phyloP scores from a whole-genome alignment of 2,888 invertebrate species.

The Ypsolopha sequella region DNA sequence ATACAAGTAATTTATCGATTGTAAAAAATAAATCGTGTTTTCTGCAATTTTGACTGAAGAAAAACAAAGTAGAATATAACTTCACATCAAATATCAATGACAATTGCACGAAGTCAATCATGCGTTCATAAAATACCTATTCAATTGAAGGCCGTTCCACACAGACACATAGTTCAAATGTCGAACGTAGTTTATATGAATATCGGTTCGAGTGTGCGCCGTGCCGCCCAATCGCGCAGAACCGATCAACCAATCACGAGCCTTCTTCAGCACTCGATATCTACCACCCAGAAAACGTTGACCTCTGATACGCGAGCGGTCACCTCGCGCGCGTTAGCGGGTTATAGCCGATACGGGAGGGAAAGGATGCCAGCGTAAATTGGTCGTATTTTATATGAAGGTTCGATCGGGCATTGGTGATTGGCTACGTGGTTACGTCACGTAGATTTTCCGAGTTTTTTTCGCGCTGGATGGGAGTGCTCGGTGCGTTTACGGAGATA shows the following conservation, averaged over 20 bases:
- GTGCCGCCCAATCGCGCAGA: slow-evolving; percentile 62
- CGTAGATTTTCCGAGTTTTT: slow-evolving; percentile 60
- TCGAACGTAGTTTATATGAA: slow-evolving; percentile 36
- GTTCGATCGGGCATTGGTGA: slow-evolving; percentile 63
- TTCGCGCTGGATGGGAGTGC: slow-evolving; percentile 21
- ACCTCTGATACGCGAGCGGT: slow-evolving; percentile 14
- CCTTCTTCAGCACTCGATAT: slow-evolving; percentile 47
- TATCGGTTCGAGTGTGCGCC: slow-evolving; percentile 74
- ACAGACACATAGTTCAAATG: slow-evolving; percentile 32
- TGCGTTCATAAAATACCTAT: slow-evolving; percentile 41
- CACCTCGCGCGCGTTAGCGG: slow-evolving; percentile 1
- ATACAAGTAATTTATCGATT: too few relatives aligned
- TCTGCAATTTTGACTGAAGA: too few relatives aligned
- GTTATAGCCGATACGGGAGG: slow-evolving; percentile 12
- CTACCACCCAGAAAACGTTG: slow-evolving; percentile 20
- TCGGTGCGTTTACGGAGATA: slow-evolving; percentile 26
- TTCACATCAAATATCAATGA: slow-evolving; percentile 13
- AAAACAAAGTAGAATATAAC: too few relatives aligned
- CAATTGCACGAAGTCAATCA: slow-evolving; percentile 26
- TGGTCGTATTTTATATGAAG: slow-evolving; percentile 25
- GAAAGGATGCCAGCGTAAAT: slow-evolving; percentile 18
- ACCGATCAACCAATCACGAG: slow-evolving; percentile 70
- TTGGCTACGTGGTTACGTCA: slow-evolving; percentile 42
- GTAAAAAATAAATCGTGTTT: too few relatives aligned
- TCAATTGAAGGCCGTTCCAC: slow-evolving; percentile 36